Base-by-base conservation (phyloP, 2,113 vertebrate species). In the Etheostoma cragini region DNA sequence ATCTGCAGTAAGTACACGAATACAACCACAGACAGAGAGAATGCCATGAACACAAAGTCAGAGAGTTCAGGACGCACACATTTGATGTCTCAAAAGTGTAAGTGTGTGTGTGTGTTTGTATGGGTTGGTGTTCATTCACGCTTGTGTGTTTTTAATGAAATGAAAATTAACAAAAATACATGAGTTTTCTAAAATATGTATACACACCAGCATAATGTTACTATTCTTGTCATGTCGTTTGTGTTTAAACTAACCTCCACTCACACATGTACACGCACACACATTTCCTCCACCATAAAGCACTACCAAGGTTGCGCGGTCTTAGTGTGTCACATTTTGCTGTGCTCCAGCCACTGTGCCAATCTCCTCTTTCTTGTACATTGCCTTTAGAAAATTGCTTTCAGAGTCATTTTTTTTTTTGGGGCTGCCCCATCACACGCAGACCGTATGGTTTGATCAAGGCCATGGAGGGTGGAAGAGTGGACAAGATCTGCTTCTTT, bases 1-100 rank as follows among this genome's bases (percentile, higher is more conserved):
- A 96, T 97, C 2, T 99, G 98, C 95, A 97, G 98, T 98, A 93
- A 98, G 98, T 95, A 42, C 26, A 11, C 72, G 67, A 11, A 79
- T 17, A 6, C 46, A 67, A 26, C 11, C 17, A 78, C 42, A 61
- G 22, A 64, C 46, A 46, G n/a, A 47, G 15, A 4, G 38, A 21
- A 42, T 49, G 52, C 22, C 58, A 50, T n/a, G 19, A 4, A n/a
- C 68, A 46, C 72, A 72, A 57, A 46, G 17, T n/a, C 72, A 61
- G 61, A 54, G n/a, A 54, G 61, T 24, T 58, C 66, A 35, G 24
- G 24, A 61, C n/a, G 63, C 49, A 53, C 21, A 42, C 33, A 75
- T 61, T 19, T 26, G 2, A 47, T 33, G 24, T 30, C 11, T 76
- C 3, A 30, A 35, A n/a, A 21, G 52, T 77, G 7, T 58, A 1